Base-by-base conservation (phyloP, 2,113 vertebrate genomes). In the Cinclus cinclus region DNA sequence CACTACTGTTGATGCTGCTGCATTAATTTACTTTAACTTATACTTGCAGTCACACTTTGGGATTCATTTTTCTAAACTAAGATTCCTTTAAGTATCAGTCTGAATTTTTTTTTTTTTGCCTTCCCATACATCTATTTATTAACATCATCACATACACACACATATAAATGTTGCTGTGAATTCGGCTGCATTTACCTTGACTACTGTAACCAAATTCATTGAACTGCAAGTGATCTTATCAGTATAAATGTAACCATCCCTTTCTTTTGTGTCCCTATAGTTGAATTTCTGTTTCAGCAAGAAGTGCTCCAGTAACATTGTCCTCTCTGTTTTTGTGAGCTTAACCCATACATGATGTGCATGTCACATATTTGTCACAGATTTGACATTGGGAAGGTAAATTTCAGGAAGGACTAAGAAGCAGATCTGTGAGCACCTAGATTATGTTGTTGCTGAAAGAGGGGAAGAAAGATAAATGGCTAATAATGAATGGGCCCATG, bases 351-450 rank as follows among this genome's bases (percentile, higher is more conserved):
- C 23, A n/a, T 7, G 13, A 31, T 83, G 68, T 73, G 52, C 28
- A 31, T 79, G 78, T 93, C 83, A 89, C 68, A 81, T 91, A 37
- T 37, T 37, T 37, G 35, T 37, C 35, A 37, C 35, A 95, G 88
- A 71, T 85, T 35, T 95, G 89, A 70, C 42, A 41, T 41, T 63
- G 69, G 86, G 90, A 88, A 92, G 90, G 89, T 74, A 81, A 88
- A 94, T 86, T 92, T 85, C 46, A 89, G 56, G 70, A 92, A 82
- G 87, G 85, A 94, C 65, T 44, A 81, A 80, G 91, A 86, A 64
- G 74, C 74, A 84, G 59, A 90, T 97, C 64, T 65, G 2, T 67
- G 24, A 71, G 74, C 78, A 94, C 95, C 86, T 93, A 81, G 64
- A 49, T 88, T 80, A n/a, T 77, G 79, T 77, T 94, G 47, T 89